These are phyloP conservation scores for Trichopoda pennipes DNA, from an alignment of 2,888 invertebrate species.

Conservation along the genomic window DNA sequence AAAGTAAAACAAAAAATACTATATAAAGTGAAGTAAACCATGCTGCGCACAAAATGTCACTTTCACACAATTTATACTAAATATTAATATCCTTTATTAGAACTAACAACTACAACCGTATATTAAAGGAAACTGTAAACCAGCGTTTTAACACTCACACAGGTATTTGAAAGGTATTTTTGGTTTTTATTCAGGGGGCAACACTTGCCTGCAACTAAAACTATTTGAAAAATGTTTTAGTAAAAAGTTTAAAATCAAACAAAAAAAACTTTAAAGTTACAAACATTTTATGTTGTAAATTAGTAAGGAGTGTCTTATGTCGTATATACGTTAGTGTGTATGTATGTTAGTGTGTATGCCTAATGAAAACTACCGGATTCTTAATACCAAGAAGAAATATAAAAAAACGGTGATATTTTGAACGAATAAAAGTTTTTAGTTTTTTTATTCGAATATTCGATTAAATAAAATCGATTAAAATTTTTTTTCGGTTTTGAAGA, in stretches of 20 bases:
- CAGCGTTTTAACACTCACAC: not conserved
- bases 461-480: too few species aligned
- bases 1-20: not conserved
- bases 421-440: too few species aligned
- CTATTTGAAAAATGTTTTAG: not conserved
- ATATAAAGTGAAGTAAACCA: not conserved
- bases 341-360: too few species aligned
- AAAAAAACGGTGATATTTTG: too few species aligned
- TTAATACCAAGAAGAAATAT: too few species aligned
- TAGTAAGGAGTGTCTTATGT: too few species aligned
- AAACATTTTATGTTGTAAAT: not conserved
- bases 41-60: slow-evolving; percentile 6
- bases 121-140: not conserved
- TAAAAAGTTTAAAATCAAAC: not conserved
- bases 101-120: not conserved
- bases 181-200: not conserved
- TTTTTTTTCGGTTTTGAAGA: too few species aligned
- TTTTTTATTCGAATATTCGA: too few species aligned
- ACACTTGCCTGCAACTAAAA: not conserved
- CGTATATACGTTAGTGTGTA: too few species aligned
- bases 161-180: not conserved
- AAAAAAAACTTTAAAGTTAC: not conserved
- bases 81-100: slow-evolving; percentile 1
- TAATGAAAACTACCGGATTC: too few species aligned
- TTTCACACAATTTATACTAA: slow-evolving; percentile 8